Conservation (phyloP, 1,140 invertebrate genomes). For the Ganaspis sp. region DNA sequence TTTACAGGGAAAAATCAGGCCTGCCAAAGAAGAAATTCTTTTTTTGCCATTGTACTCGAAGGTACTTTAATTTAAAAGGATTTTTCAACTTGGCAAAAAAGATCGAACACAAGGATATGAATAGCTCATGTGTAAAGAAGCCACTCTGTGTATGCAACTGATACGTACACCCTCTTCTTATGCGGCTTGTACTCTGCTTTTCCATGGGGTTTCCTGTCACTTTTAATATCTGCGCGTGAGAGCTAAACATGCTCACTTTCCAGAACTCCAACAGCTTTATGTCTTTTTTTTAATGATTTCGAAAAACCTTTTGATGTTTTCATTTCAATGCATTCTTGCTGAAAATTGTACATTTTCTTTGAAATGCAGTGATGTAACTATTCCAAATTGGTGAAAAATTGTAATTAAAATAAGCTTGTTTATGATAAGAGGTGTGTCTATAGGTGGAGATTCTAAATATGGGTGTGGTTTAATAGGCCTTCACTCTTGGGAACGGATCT, state of each 20-base stretch:
- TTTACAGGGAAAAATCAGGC: conserved; percentile 17
- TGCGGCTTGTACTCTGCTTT: conserved; percentile 1
- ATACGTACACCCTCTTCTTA: conserved; percentile 24
- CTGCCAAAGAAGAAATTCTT: neutral
- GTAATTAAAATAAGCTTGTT: too few species aligned
- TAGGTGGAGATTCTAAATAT: too few species aligned
- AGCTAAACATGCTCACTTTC: neutral
- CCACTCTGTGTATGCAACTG: conserved; percentile 29
- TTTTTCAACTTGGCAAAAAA: conserved; percentile 19
- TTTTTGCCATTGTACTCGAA: neutral
- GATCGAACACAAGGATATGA: conserved; percentile 22
- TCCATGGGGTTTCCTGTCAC: conserved; percentile 26
- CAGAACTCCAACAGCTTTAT: neutral
- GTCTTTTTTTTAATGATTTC: neutral
- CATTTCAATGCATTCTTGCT: neutral
- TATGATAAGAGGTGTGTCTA: too few species aligned
- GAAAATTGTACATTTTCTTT: neutral
- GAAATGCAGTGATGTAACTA: too few species aligned
- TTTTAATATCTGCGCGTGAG: neutral
- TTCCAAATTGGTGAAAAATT: too few species aligned
- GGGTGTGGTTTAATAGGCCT: too few species aligned
- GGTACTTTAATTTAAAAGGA: too few species aligned
- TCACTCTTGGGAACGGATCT: too few species aligned
- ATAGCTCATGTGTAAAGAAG: conserved; percentile 29
- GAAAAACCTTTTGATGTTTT: neutral